phyloP scores from a whole-genome alignment of 2,797 vertebrate species.

The Crocidura indochinensis region DNA sequence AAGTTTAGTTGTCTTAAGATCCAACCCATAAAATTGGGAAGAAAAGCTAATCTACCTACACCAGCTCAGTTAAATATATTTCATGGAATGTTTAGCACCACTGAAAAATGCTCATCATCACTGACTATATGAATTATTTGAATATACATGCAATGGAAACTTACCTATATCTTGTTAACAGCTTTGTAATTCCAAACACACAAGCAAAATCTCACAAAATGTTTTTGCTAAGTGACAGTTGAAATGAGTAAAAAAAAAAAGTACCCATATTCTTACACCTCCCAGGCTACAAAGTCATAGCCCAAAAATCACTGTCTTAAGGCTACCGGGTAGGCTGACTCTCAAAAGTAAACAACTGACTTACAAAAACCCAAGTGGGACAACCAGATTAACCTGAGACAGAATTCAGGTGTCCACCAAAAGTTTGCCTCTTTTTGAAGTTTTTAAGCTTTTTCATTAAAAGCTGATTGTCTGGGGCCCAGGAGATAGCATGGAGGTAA shows the following conservation, averaged over 20 bases:
- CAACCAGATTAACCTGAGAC: background rate
- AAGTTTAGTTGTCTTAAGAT: background rate
- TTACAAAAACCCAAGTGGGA: background rate
- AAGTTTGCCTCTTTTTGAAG: constrained; percentile 10
- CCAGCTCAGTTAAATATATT: background rate
- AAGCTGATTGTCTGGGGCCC: too few species aligned
- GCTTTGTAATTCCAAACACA: constrained; percentile 1
- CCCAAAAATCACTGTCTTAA: background rate
- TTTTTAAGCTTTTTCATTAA: constrained; percentile 23
- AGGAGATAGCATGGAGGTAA: too few species aligned
- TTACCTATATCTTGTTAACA: constrained; percentile 1
- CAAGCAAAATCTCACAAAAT: background rate
- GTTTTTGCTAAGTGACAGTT: background rate
- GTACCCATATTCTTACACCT: background rate
- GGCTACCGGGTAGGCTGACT: background rate
- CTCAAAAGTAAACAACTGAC: background rate
- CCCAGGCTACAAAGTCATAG: background rate
- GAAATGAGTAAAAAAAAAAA: background rate
- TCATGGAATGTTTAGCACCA: background rate
- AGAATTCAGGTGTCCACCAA: constrained; percentile 18
- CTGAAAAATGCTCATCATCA: background rate
- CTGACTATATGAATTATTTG: background rate
- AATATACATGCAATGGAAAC: background rate
- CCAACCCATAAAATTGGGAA: background rate
- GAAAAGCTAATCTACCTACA: background rate